Evolutionary conservation across 2,113 vertebrate species (phyloP).

Genomic region (Vulpes lagopus): DNA sequence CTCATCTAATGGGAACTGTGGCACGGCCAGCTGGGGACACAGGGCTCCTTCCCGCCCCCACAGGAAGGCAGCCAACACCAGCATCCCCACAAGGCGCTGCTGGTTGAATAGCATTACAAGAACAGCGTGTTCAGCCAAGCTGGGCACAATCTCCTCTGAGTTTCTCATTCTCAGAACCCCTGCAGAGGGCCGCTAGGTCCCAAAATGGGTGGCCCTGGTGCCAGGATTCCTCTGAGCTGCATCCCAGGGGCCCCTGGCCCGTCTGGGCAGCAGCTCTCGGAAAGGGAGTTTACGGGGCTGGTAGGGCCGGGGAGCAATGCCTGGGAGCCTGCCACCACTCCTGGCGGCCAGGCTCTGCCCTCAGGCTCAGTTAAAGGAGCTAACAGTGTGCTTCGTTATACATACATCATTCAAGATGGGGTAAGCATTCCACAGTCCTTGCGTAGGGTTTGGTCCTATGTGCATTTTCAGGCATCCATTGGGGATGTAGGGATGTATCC

Average conservation of each 20-base stretch:
- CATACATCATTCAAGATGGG: background rate
- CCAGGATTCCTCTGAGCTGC: background rate
- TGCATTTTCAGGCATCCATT: background rate
- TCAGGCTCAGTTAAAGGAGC: no score
- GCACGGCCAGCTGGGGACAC: slow-evolving; percentile 71
- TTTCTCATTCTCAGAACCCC: slow-evolving; percentile 78
- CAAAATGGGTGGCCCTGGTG: rapidly evolving
- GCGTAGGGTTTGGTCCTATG: background rate
- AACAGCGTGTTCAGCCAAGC: slow-evolving; percentile 83
- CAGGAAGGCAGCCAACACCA: slow-evolving; percentile 60
- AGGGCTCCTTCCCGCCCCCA: slow-evolving; percentile 73
- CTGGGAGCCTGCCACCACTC: background rate
- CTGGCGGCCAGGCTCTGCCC: background rate
- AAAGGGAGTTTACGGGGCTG: background rate
- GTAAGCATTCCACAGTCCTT: background rate
- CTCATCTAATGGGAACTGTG: slow-evolving; percentile 80
- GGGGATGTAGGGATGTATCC: background rate
- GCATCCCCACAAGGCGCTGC: slow-evolving; percentile 75
- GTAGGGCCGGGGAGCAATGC: background rate
- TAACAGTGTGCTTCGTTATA: background rate
- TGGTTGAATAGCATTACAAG: slow-evolving; percentile 82
- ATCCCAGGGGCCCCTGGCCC: background rate
- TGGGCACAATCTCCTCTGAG: slow-evolving; percentile 74
- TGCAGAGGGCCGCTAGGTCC: slow-evolving; percentile 32
- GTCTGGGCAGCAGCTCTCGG: background rate